phyloP scores from a whole-genome alignment of 2,113 vertebrate genomes.

The Corydoras sp. region DNA sequence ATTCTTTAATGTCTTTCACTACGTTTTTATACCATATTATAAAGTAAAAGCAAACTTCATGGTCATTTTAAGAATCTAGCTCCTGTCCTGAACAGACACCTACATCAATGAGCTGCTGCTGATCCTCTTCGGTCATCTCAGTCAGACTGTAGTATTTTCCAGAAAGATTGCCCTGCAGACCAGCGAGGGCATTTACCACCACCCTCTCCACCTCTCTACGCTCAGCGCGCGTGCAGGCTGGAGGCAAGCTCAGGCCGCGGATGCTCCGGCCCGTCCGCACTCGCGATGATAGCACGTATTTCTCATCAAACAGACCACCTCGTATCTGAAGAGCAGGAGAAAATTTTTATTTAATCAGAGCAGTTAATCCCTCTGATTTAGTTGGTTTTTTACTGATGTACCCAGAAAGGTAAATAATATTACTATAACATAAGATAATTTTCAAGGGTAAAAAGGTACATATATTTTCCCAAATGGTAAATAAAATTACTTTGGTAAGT shows the following conservation, averaged over 20 bases:
- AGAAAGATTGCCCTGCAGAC: conserved; percentile 55
- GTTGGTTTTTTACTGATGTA: too few relatives aligned
- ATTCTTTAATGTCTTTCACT: too few relatives aligned
- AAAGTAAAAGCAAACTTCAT: neutral
- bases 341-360: too few relatives aligned
- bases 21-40: too few relatives aligned
- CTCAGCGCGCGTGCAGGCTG: conserved; percentile 66
- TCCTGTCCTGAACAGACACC: conserved; percentile 19
- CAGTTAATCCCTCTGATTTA: too few relatives aligned
- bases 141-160: conserved; percentile 67
- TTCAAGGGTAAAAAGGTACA: too few relatives aligned
- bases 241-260: conserved; percentile 66
- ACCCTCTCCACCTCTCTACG: conserved; percentile 69
- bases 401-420: too few relatives aligned
- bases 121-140: conserved; percentile 65
- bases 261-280: conserved; percentile 77
- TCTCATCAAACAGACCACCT: conserved; percentile 83
- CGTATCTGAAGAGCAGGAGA: conserved; percentile 63
- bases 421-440: too few relatives aligned
- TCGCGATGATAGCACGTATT: conserved; percentile 90
- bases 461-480: too few relatives aligned
- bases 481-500: too few relatives aligned
- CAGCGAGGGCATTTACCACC: conserved; percentile 62
- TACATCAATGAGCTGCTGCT: conserved; percentile 71
- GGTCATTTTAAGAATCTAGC: neutral